phyloP scores from a whole-genome alignment of 2,888 invertebrate genomes.

The Scelioninae gen. 1 region DNA sequence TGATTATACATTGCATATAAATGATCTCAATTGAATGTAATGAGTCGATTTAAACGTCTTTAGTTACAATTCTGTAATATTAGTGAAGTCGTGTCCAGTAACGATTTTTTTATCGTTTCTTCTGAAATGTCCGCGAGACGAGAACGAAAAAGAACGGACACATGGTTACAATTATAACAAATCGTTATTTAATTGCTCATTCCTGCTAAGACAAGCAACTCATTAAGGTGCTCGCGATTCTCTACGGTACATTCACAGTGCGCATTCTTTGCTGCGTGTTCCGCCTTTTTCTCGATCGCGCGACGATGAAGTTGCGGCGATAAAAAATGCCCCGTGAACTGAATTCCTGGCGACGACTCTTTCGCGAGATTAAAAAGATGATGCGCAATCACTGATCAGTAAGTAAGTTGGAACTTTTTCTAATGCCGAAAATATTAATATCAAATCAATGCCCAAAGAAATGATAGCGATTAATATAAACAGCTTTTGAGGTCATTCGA shows the following conservation, averaged over 20 bases:
- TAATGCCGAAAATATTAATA: no score
- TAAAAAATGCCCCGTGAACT: slow-evolving; percentile 47
- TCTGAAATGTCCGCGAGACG: slow-evolving; percentile 7
- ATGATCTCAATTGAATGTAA: no score
- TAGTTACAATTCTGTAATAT: slow-evolving; percentile 20
- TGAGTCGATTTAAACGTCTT: slow-evolving; percentile 2
- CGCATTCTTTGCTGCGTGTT: slow-evolving; percentile 68
- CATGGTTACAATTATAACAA: slow-evolving; percentile 77
- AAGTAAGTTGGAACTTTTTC: no score
- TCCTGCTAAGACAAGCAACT: slow-evolving; percentile 68
- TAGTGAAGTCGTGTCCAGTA: slow-evolving; percentile 39
- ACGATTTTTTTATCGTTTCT: slow-evolving; percentile 26
- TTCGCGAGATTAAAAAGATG: no score
- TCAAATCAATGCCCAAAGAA: no score
- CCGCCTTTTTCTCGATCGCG: slow-evolving; percentile 59
- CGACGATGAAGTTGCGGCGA: no score
- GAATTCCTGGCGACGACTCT: slow-evolving; percentile 43
- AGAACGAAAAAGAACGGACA: slow-evolving; percentile 51
- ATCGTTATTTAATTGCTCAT: slow-evolving; percentile 78
- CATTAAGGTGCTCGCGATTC: slow-evolving; percentile 69
- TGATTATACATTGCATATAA: no score
- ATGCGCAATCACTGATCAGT: no score
- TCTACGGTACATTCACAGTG: slow-evolving; percentile 58
- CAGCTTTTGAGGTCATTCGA: no score
- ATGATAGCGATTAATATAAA: no score